Conservation (phyloP, 2,797 vertebrate species). For the Acanthiza pusilla region DNA sequence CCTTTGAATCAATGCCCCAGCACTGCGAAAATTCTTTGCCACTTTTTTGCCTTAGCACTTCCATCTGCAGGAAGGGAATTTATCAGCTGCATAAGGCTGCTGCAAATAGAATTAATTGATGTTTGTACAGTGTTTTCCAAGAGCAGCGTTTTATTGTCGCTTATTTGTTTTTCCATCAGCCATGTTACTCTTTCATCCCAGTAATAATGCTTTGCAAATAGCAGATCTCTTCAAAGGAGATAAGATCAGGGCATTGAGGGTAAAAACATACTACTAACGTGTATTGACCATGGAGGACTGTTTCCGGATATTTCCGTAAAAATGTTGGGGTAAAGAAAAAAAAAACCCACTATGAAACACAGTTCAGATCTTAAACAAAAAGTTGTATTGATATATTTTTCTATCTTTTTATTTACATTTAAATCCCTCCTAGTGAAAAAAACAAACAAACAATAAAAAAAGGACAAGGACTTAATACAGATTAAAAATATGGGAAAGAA, state of each 20-base stretch:
- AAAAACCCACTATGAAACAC: neutral
- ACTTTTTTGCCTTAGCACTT: neutral
- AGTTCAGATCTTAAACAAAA: neutral
- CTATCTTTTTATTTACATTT: neutral
- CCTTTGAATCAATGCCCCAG: neutral
- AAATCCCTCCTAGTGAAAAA: neutral
- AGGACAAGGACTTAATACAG: neutral
- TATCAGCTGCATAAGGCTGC: neutral
- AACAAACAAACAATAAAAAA: neutral
- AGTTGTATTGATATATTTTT: neutral
- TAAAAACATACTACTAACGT: neutral
- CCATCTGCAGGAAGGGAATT: neutral
- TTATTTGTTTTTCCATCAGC: slow-evolving; percentile 37
- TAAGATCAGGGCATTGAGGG: neutral
- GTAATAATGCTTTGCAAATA: slow-evolving; percentile 9
- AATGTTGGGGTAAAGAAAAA: neutral
- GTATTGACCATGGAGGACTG: neutral
- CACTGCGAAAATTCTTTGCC: neutral
- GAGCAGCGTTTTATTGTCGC: neutral
- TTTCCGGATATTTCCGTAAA: neutral
- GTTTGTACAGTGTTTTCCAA: slow-evolving; percentile 14
- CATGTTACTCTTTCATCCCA: neutral
- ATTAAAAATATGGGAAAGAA: neutral
- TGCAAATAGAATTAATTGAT: slow-evolving; percentile 33
- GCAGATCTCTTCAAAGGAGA: neutral